phyloP scores from a whole-genome alignment of 2,888 invertebrate genomes.

The Hymenopus coronatus region DNA sequence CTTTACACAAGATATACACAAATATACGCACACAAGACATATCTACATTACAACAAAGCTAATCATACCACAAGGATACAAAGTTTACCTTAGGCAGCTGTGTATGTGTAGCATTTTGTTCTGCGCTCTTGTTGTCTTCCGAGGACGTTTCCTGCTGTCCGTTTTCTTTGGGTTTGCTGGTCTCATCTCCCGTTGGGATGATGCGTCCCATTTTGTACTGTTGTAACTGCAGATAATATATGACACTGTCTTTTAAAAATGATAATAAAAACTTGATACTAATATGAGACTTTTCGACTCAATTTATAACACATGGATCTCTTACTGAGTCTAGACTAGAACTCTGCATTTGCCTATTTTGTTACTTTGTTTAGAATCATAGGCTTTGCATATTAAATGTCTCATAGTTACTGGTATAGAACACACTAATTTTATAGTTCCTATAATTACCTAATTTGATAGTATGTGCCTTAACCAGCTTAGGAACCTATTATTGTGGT shows the following conservation, averaged over 20 bases:
- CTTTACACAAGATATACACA: not conserved
- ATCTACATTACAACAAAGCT: not conserved
- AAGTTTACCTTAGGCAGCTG: conserved; percentile 49
- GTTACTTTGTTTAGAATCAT: too few relatives aligned
- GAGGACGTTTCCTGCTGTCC: conserved; percentile 65
- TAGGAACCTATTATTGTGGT: too few relatives aligned
- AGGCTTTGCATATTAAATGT: too few relatives aligned
- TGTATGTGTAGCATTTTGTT: conserved; percentile 37
- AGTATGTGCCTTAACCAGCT: too few relatives aligned
- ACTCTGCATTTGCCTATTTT: too few relatives aligned
- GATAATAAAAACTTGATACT: too few relatives aligned
- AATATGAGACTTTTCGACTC: too few relatives aligned
- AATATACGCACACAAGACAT: not conserved
- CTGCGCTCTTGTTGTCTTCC: conserved; percentile 54
- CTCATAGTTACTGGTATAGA: too few relatives aligned
- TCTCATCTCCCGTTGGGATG: conserved; percentile 39
- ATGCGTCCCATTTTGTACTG: conserved; percentile 75
- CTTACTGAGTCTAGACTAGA: too few relatives aligned
- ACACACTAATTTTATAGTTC: too few relatives aligned
- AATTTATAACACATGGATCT: too few relatives aligned
- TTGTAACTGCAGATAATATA: conserved; percentile 60
- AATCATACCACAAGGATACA: not conserved
- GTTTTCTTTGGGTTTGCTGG: conserved; percentile 70
- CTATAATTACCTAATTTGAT: too few relatives aligned
- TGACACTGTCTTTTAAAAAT: not conserved